Conservation (phyloP, 2,888 invertebrate species). For the Cephus pygmeus region DNA sequence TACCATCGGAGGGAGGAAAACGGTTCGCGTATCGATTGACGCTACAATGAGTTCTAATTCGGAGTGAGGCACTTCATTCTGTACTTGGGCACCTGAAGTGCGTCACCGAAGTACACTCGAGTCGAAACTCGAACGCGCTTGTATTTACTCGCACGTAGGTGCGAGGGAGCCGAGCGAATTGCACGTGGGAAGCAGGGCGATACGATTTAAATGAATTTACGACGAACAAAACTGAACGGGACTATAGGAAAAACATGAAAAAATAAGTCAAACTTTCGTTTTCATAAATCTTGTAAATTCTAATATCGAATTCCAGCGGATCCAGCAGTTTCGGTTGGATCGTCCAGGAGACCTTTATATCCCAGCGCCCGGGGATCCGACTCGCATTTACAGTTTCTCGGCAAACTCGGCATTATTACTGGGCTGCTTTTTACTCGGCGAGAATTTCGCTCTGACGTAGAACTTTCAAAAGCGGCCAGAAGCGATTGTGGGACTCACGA, state of each 20-base stretch:
- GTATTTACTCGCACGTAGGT: not conserved
- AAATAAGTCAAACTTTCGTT: not conserved
- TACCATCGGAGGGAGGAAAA: not conserved
- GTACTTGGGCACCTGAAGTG: not conserved
- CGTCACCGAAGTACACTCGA: not conserved
- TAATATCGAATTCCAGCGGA: not conserved
- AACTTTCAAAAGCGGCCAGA: not conserved
- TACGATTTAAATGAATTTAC: not conserved
- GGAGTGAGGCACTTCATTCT: conserved; percentile 14
- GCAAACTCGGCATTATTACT: not conserved
- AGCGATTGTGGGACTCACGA: not conserved
- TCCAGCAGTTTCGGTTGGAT: not conserved
- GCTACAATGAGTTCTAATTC: conserved; percentile 35
- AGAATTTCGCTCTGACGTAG: not conserved
- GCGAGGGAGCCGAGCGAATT: not conserved
- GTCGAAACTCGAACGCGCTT: not conserved
- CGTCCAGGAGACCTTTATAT: not conserved
- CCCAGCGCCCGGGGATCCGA: not conserved
- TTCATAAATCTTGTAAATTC: not conserved
- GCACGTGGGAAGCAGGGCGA: not conserved
- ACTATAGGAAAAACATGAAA: not conserved
- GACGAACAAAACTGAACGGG: not conserved
- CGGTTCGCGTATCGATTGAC: conserved; percentile 22
- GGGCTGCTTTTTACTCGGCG: not conserved
- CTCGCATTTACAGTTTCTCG: not conserved